Evolutionary conservation across 2,113 vertebrate genomes (phyloP), one percentile per base, ranked within the genome.

Genomic region (Ammodytes dubius): DNA sequence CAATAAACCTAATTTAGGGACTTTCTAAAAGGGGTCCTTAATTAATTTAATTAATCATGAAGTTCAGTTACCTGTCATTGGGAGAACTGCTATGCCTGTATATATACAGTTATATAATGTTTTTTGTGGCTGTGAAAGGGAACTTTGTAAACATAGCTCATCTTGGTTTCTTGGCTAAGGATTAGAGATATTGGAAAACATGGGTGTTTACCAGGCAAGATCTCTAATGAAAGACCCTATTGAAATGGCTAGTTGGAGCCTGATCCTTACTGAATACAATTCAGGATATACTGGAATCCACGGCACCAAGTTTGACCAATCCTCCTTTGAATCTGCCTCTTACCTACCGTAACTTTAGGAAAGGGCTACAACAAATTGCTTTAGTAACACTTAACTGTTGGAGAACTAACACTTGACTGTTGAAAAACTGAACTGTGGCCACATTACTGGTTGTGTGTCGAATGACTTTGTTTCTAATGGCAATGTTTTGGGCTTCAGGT

Each of bases 401-500:
- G 14, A 58, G 1, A 72, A 60, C n/a, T 3, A 13, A 12, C 14
- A 2, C 7, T 70, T 74, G 45, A 54, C 14, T 47, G 6, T 46
- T 6, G 6, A 12, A 58, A 1, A 72, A 60, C n/a, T 3, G 10
- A 47, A 70, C 40, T 17, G 6, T 19, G 6, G 27, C 17, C 7
- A 17, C 8, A 59, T 47, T 39, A 12, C n/a, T 14, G 10, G 4
- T 14, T 4, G 15, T 49, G 0, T 58, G n/a, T 10, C 19, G 39
- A 12, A 57, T 12, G 8, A 17, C 46, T 46, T 7, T 19, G 10
- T 4, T 54, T 42, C 6, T 67, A 52, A 39, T 6, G 6, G 12
- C 19, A 42, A 49, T 79, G 8, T 69, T 88, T 59, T 91, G 39
- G 72, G 68, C 46, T 77, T n/a, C 90, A 99, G 98, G 98, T 99